A percentile compares a stretch with the other conserved stretches of the same genome.
These are phyloP conservation scores for Carollia perspicillata DNA, from an alignment of 2,113 vertebrate genomes.

Conservation along the genomic window DNA sequence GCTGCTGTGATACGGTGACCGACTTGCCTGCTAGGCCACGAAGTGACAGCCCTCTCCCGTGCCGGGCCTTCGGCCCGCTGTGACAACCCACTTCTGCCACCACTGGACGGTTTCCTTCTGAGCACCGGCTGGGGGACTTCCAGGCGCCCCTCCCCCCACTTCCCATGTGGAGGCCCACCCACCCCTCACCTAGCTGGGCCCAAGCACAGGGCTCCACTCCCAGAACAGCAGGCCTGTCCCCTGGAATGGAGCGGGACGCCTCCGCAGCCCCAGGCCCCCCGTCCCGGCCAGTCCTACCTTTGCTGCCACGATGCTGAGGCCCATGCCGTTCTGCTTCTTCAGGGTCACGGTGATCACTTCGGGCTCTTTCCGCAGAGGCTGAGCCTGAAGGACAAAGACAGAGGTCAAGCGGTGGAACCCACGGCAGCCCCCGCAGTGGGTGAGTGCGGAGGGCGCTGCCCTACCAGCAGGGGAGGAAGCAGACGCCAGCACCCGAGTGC, in stretches of 20 bases:
- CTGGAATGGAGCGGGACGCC: neutral
- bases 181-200: no score
- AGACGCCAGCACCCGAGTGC: neutral
- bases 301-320: conserved; percentile 97
- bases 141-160: neutral
- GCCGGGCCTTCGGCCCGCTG: no score
- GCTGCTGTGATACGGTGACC: no score
- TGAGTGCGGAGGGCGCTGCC: no score
- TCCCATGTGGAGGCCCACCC: neutral
- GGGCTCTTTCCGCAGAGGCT: conserved; percentile 96
- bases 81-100: neutral
- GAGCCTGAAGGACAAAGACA: conserved; percentile 68
- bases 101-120: neutral
- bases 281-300: conserved; percentile 86
- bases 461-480: no score
- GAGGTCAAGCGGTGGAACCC: no score
- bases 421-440: no score
- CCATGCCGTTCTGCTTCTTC: conserved; percentile 99
- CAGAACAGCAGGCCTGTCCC: neutral
- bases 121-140: neutral
- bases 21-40: no score
- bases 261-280: neutral
- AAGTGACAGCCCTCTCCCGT: neutral
- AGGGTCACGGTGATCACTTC: conserved; percentile 98
- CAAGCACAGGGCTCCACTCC: neutral